Percentiles rank a stretch among this genome's conserved stretches.
phyloP scores from a whole-genome alignment of 2,888 invertebrate species.

The Iselma pallidipennis region DNA sequence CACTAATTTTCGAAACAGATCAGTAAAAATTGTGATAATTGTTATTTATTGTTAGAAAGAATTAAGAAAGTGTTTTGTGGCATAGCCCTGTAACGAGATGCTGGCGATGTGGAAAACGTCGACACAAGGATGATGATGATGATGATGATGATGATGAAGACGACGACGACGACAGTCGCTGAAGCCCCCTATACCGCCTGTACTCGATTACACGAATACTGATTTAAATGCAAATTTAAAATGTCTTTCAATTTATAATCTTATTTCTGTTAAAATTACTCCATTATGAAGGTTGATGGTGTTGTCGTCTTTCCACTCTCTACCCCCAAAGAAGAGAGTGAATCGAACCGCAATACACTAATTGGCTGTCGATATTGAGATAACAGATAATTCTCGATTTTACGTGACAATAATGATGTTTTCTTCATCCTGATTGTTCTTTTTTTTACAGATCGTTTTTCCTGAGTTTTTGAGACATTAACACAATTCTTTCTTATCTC shows the following conservation, averaged over 20 bases:
- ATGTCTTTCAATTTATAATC: constrained; percentile 58
- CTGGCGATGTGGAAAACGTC: constrained; percentile 12
- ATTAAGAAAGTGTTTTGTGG: constrained; percentile 6
- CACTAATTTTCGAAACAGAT: too few relatives aligned
- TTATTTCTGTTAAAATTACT: constrained; percentile 56
- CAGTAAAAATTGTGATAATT: background rate
- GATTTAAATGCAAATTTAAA: constrained; percentile 57
- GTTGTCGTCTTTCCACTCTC: constrained; percentile 30
- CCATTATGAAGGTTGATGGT: constrained; percentile 51
- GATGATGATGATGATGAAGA: background rate
- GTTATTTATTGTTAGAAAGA: too few relatives aligned
- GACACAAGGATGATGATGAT: background rate
- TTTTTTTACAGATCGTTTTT: background rate
- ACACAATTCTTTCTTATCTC: background rate
- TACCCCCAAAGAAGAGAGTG: constrained; percentile 30
- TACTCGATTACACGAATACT: constrained; percentile 53
- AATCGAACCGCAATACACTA: constrained; percentile 46
- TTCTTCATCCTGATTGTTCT: background rate
- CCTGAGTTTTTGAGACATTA: background rate
- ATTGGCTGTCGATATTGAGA: constrained; percentile 35
- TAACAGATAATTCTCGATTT: constrained; percentile 39
- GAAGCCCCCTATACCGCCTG: constrained; percentile 37
- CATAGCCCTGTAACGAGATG: constrained; percentile 26
- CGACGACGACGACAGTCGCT: constrained; percentile 21
- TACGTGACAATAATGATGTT: background rate